Evolutionary conservation across 2,797 vertebrate genomes (phyloP).

Genomic region (Sarcophilus harrisii): DNA sequence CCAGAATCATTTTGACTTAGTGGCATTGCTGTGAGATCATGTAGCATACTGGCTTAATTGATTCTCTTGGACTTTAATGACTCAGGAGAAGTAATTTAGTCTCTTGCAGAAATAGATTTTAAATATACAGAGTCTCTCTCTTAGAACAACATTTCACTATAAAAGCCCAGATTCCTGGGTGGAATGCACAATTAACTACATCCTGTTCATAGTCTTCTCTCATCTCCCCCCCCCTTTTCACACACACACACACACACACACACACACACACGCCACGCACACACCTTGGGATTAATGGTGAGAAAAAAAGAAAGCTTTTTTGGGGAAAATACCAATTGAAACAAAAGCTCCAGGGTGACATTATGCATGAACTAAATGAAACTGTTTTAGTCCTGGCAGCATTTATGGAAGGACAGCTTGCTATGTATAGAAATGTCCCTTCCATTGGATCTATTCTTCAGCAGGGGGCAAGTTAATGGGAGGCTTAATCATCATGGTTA

Average conservation of each 20-base stretch:
- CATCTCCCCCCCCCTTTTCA: no score
- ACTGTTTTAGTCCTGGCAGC: conserved; percentile 14
- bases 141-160: not conserved
- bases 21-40: not conserved
- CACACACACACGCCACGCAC: not conserved
- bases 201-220: not conserved
- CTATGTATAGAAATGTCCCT: conserved; percentile 24
- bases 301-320: not conserved
- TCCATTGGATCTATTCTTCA: not conserved
- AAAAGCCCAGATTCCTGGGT: not conserved
- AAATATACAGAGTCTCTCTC: not conserved
- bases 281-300: not conserved
- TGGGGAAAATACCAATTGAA: not conserved
- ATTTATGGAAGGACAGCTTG: not conserved
- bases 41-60: not conserved
- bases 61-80: not conserved
- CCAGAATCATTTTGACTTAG: not conserved
- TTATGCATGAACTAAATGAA: not conserved
- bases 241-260: not conserved
- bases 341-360: not conserved
- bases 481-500: conserved; percentile 29
- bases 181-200: not conserved
- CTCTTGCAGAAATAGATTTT: not conserved
- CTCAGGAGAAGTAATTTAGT: not conserved
- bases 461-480: conserved; percentile 10